Conservation (phyloP, 1,140 invertebrate species). For the Phenacoccus solenopsis region DNA sequence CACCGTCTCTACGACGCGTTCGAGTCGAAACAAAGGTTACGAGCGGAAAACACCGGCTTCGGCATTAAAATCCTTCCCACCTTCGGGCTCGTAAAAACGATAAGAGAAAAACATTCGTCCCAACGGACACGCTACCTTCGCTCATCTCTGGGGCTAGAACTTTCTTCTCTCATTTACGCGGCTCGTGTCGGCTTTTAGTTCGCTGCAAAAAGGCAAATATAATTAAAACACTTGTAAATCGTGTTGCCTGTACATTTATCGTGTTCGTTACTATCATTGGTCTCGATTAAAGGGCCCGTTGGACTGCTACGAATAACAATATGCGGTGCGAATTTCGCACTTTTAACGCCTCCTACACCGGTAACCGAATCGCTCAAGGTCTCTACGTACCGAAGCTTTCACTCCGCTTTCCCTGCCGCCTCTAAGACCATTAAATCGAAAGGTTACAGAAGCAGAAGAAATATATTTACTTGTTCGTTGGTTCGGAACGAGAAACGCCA, state of each 20-base stretch:
- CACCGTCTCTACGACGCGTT: too few species aligned
- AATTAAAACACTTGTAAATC: background rate
- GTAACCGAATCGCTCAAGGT: too few species aligned
- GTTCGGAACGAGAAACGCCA: constrained; percentile 9
- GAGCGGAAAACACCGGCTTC: too few species aligned
- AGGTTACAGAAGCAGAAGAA: constrained; percentile 15
- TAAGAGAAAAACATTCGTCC: background rate
- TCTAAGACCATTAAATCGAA: constrained; percentile 10
- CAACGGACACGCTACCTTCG: background rate
- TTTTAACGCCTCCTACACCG: too few species aligned
- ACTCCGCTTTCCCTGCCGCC: too few species aligned
- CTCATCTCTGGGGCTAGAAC: background rate
- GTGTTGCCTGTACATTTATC: background rate
- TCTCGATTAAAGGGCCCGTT: too few species aligned
- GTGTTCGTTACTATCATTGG: too few species aligned
- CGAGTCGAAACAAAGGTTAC: too few species aligned
- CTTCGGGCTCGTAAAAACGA: background rate
- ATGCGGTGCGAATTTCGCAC: too few species aligned
- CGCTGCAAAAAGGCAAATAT: background rate
- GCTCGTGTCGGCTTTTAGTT: background rate
- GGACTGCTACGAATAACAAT: too few species aligned
- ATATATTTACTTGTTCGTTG: constrained; percentile 15
- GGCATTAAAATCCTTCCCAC: background rate
- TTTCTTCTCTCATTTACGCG: background rate
- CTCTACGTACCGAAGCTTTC: too few species aligned